Base-by-base conservation (phyloP, 2,113 vertebrate species). In the Thalassarche chlororhynchos region DNA sequence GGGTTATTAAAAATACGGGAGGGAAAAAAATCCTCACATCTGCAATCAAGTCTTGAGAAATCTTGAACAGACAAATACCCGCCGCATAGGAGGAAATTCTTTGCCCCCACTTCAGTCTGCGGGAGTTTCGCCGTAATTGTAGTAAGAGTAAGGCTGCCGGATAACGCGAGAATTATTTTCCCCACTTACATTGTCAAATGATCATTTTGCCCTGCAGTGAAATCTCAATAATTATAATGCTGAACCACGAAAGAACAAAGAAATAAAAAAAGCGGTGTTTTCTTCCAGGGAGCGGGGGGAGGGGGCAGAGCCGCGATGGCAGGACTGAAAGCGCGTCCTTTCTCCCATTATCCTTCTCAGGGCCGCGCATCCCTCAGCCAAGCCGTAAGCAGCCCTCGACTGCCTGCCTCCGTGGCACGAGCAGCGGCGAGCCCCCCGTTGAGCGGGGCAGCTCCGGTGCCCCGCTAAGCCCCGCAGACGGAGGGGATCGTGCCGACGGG, bases 201-300 rank as follows among this genome's bases (percentile, higher is more conserved):
- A 89, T 96, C 94, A 38, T 93, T 95, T 96, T 93, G 94, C 95
- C 96, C 95, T 97, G 94, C 96, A 94, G 95, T 91, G 89, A 96
- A 90, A 95, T 94, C 93, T 95, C 95, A 97, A 87, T 97, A 97
- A 97, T 97, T 96, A 96, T 89, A 84, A 95, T 32, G 89, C 95
- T 7, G 46, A 97, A 83, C 89, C 62, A 32, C 5, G 81, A 68
- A 96, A 93, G 91, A 97, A 96, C 94, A 96, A 97, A 97, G 94
- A 96, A 90, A 96, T 64, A 69, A 86, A 81, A 84, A 77, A 89
- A 60, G 69, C 77, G 6, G 81, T 64, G 86, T 91, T 96, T 96
- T 82, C 93, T 97, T 87, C 34, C 47, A 47, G 66, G 80, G 83
- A 80, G 52, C 7, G 5, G 31, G 21, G 28, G 7, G 68, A 25